Evolutionary conservation across 2,888 invertebrate genomes (phyloP).

Genomic region (Rhimphoctona megacephalus): DNA sequence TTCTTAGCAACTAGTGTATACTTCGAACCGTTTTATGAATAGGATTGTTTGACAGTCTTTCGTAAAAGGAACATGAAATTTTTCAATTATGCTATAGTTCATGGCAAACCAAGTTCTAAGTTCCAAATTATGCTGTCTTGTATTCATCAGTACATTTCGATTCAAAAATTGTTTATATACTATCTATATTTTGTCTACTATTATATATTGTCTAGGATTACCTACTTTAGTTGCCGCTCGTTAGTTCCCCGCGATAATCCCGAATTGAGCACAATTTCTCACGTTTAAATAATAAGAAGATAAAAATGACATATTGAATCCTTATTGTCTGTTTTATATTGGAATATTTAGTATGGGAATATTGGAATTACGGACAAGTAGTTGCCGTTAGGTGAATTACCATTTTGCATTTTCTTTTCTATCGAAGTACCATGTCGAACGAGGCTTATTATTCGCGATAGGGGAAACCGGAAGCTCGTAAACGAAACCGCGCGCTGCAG

Average conservation of each 20-base stretch:
- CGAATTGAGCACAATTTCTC: background rate
- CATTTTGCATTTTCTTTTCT: background rate
- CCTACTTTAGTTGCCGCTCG: background rate
- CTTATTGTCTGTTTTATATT: background rate
- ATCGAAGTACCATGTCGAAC: background rate
- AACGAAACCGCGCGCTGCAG: slow-evolving; percentile 58
- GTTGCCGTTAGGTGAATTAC: background rate
- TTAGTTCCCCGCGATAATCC: background rate
- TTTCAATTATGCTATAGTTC: background rate
- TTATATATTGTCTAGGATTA: no score
- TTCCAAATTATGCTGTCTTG: no score
- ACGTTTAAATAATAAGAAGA: background rate
- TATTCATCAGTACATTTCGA: background rate
- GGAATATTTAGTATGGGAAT: background rate
- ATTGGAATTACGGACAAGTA: background rate
- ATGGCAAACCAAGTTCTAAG: no score
- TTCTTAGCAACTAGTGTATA: no score
- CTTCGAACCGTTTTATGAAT: background rate
- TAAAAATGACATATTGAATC: background rate
- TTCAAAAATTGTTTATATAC: background rate
- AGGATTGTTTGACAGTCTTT: background rate
- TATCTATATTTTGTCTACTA: no score
- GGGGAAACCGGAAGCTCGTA: slow-evolving; percentile 65
- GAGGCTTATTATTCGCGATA: slow-evolving; percentile 47
- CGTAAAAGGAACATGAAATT: background rate